Percentiles rank a stretch among this genome's conserved stretches.
phyloP scores from a whole-genome alignment of 2,113 vertebrate genomes.

The Fulmarus glacialis region DNA sequence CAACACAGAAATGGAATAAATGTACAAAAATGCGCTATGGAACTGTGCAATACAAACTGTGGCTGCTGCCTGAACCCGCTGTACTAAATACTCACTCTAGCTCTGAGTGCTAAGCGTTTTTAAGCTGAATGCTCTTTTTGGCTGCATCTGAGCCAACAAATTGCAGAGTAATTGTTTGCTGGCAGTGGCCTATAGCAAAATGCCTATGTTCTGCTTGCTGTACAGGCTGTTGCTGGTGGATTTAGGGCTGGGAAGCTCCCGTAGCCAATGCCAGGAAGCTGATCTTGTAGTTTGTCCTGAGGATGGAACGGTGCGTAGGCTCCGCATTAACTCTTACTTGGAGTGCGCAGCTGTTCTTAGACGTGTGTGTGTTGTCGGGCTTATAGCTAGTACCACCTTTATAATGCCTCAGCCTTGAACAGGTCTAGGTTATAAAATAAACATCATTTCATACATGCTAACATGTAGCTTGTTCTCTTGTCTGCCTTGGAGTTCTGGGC shows the following conservation, averaged over 20 bases:
- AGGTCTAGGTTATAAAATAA: neutral
- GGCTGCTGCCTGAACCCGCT: neutral
- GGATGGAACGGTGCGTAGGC: rapidly evolving
- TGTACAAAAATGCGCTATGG: neutral
- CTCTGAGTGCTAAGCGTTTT: neutral
- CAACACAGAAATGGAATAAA: neutral
- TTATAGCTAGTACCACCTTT: rapidly evolving
- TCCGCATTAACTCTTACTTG: neutral
- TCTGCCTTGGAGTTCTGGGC: neutral
- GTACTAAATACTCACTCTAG: neutral
- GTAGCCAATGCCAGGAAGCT: neutral
- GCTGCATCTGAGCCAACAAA: neutral
- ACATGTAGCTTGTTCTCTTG: neutral
- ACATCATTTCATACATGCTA: rapidly evolving
- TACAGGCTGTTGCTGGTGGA: neutral
- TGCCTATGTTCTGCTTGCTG: neutral
- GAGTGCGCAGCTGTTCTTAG: neutral
- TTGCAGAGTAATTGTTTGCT: neutral
- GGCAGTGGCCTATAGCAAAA: neutral
- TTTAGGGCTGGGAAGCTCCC: neutral
- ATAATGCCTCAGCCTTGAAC: neutral
- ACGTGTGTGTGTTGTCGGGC: neutral
- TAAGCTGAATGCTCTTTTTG: neutral
- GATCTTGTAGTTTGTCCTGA: neutral
- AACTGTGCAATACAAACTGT: neutral